Evolutionary conservation across 2,113 vertebrate genomes (phyloP).

Genomic region (Electrona antarctica): DNA sequence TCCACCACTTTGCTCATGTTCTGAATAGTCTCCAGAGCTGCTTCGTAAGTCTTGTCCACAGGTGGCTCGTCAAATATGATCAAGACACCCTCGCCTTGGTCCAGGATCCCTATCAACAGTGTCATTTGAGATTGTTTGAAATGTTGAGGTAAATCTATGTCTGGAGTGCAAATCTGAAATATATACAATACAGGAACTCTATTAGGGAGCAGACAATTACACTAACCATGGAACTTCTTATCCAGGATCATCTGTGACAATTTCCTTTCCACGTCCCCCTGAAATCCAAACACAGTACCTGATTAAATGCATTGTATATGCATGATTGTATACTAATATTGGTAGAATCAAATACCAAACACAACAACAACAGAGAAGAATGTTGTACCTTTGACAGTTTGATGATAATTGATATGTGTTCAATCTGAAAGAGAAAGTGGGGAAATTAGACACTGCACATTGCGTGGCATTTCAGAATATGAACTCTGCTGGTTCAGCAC

Average conservation of each 20-base stretch:
- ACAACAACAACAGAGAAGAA: neutral
- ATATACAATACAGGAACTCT: neutral
- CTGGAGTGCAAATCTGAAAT: neutral
- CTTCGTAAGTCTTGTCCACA: constrained; percentile 98
- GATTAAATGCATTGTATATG: neutral
- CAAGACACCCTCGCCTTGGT: constrained; percentile 97
- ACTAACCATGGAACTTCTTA: constrained; percentile 96
- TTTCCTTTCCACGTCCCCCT: constrained; percentile 98
- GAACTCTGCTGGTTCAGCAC: too few relatives aligned
- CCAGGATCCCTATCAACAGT: constrained; percentile 87
- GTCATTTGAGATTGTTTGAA: neutral
- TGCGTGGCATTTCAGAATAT: too few relatives aligned
- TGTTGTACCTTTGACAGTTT: constrained; percentile 93
- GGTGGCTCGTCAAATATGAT: constrained; percentile 98
- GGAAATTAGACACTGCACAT: neutral
- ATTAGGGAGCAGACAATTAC: accelerated
- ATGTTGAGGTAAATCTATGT: neutral
- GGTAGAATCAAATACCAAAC: neutral
- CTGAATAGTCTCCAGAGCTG: constrained; percentile 98
- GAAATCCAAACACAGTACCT: neutral
- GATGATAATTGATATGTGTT: constrained; percentile 97
- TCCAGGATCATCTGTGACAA: constrained; percentile 99
- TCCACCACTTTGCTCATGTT: constrained; percentile 99
- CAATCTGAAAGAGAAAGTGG: constrained; percentile 82
- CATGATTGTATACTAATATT: neutral